phyloP scores from a whole-genome alignment of 2,113 vertebrate species.

The Paradoxurus hermaphroditus region DNA sequence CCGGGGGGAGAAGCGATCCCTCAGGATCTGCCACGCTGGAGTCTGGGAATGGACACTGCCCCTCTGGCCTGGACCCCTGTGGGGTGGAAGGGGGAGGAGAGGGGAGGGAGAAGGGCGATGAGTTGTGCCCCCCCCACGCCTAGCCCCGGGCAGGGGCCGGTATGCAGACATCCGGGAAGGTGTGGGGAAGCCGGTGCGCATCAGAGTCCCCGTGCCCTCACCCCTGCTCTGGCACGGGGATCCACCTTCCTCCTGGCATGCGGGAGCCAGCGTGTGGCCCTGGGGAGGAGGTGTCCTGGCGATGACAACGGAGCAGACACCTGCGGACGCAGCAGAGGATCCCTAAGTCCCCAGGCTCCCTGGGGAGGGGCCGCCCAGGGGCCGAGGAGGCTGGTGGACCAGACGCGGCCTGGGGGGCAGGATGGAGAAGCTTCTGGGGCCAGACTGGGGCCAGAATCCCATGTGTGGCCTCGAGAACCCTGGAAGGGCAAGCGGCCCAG shows the following conservation, averaged over 20 bases:
- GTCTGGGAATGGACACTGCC: not conserved
- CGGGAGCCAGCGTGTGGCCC: not conserved
- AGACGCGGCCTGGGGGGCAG: not conserved
- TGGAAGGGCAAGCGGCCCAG: not conserved
- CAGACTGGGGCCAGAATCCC: not conserved
- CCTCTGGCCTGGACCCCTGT: not conserved
- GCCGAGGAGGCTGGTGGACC: not conserved
- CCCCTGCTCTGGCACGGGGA: no score
- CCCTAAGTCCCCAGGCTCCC: not conserved
- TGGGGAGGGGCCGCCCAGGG: not conserved
- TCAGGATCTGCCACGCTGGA: not conserved
- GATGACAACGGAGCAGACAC: not conserved
- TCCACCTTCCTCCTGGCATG: not conserved
- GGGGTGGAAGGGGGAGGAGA: not conserved
- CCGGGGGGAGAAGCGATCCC: not conserved
- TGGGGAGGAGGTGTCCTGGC: not conserved
- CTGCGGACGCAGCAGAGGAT: not conserved
- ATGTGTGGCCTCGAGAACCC: fast-evolving
- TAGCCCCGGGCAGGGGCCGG: fast-evolving
- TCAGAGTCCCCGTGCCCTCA: not conserved
- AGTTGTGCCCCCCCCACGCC: no score
- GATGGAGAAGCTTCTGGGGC: no score
- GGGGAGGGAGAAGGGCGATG: fast-evolving
- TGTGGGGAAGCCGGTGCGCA: not conserved
- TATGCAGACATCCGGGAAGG: not conserved